Conservation (phyloP, 2,797 vertebrate genomes). For the Rhincodon typus region DNA sequence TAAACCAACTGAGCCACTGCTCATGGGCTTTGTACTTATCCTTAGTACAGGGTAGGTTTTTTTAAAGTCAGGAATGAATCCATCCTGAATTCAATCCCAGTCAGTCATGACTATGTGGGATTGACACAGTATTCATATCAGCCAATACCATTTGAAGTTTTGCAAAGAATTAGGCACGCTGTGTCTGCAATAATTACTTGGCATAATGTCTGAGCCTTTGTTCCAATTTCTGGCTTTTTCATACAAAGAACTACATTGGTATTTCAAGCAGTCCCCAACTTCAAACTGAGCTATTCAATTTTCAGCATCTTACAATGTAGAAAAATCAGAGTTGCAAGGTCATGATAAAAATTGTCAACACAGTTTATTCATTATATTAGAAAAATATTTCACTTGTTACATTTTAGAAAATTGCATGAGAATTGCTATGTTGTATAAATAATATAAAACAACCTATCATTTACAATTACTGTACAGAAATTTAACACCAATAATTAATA, state of each 20-base stretch:
- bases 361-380: neutral
- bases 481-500: neutral
- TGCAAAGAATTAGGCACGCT: neutral
- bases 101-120: neutral
- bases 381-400: neutral
- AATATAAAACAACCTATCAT: neutral
- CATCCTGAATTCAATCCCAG: neutral
- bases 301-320: neutral
- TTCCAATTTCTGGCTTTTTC: neutral
- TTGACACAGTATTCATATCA: neutral
- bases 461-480: neutral
- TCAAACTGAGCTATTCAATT: slow-evolving; percentile 11
- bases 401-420: neutral
- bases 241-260: neutral
- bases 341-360: neutral
- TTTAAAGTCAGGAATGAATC: neutral
- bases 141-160: neutral
- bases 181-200: neutral
- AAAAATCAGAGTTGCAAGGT: neutral
- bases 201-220: neutral
- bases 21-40: neutral
- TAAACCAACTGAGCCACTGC: neutral
- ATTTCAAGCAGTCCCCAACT: neutral
- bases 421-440: neutral
- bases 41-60: too few species aligned